phyloP scores from a whole-genome alignment of 2,797 vertebrate species.

The Chaenodraco wilsoni region DNA sequence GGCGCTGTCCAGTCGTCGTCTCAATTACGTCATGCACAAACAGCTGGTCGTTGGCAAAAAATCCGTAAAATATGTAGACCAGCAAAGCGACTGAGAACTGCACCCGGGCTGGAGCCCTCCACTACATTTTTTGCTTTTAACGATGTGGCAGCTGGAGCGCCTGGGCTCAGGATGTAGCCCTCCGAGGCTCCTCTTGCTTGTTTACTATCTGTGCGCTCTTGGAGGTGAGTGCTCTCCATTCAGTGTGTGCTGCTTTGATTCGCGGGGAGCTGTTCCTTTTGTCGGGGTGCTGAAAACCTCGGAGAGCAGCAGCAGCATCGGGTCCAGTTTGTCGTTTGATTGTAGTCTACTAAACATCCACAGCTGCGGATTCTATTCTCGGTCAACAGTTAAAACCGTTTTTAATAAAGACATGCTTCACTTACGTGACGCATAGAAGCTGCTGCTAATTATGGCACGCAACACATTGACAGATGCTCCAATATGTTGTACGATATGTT shows the following conservation, averaged over 20 bases:
- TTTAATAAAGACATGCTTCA: not conserved
- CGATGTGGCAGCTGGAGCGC: constrained; percentile 81
- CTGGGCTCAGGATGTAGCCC: constrained; percentile 76
- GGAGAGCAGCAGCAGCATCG: constrained; percentile 25
- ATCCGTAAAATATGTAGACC: constrained; percentile 85
- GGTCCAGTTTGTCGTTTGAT: constrained; percentile 25
- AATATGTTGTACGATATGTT: constrained; percentile 40
- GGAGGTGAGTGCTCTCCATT: constrained; percentile 83
- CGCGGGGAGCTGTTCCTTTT: constrained; percentile 79
- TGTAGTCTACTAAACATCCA: constrained; percentile 31
- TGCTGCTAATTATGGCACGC: constrained; percentile 54
- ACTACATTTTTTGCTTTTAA: constrained; percentile 64
- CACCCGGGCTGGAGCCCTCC: constrained; percentile 77
- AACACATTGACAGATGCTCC: constrained; percentile 53
- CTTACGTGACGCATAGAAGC: constrained; percentile 39
- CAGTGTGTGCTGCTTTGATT: constrained; percentile 56
- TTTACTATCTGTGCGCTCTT: constrained; percentile 80
- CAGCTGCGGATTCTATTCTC: constrained; percentile 14
- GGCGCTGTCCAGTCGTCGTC: constrained; percentile 77
- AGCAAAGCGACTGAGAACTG: constrained; percentile 81
- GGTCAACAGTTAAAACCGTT: not conserved
- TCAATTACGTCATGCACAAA: constrained; percentile 86
- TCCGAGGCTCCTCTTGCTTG: constrained; percentile 81
- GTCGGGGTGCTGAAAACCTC: constrained; percentile 77
- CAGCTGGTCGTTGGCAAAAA: constrained; percentile 85